Evolutionary conservation across 2,888 invertebrate genomes (phyloP).

Genomic region (Ormyrus labotus): DNA sequence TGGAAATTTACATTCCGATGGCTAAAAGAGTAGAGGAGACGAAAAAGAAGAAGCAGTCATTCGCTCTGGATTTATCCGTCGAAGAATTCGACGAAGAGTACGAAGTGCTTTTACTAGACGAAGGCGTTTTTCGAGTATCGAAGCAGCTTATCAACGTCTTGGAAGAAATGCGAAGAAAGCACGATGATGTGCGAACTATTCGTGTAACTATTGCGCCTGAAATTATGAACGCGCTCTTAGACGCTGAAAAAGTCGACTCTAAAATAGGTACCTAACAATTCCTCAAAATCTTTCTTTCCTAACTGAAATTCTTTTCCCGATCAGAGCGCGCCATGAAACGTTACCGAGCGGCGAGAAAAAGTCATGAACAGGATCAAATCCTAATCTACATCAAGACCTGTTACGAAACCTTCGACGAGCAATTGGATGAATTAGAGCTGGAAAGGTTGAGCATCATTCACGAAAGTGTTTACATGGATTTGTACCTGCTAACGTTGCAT

Average conservation of each 20-base stretch:
- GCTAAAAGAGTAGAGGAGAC: constrained; percentile 63
- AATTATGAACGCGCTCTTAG: constrained; percentile 63
- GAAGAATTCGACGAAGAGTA: constrained; percentile 64
- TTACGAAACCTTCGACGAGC: constrained; percentile 82
- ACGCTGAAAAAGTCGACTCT: constrained; percentile 37
- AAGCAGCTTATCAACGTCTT: background rate
- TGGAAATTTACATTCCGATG: constrained; percentile 65
- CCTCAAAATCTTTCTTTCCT: background rate
- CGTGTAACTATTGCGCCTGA: constrained; percentile 41
- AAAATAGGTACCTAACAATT: constrained; percentile 41
- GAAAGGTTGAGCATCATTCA: constrained; percentile 80
- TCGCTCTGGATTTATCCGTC: background rate
- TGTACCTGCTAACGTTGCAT: constrained; percentile 82
- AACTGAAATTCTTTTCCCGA: background rate
- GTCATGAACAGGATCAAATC: constrained; percentile 83
- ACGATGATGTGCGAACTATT: background rate
- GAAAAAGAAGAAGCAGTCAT: constrained; percentile 50
- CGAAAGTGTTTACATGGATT: constrained; percentile 79
- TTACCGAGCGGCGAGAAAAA: constrained; percentile 77
- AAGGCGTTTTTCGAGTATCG: constrained; percentile 33
- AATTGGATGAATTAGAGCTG: constrained; percentile 78
- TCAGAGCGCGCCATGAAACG: constrained; percentile 79
- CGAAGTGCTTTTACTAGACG: constrained; percentile 66
- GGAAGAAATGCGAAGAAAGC: constrained; percentile 43
- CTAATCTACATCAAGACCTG: constrained; percentile 79